phyloP scores from a whole-genome alignment of 2,888 invertebrate genomes.

The Ferdinandea cuprea region DNA sequence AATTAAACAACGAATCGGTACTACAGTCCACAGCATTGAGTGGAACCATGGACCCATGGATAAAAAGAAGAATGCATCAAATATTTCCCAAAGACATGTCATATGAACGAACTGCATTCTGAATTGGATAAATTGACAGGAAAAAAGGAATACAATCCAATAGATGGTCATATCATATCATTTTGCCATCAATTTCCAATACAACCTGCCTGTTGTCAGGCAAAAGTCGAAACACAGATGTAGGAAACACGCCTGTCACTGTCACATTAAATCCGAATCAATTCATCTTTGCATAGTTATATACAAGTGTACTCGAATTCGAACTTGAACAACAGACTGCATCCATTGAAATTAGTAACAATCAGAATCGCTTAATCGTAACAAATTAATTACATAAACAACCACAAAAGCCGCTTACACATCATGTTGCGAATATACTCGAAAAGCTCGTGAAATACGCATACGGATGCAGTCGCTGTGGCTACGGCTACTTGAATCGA shows the following conservation, averaged over 20 bases:
- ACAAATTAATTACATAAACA: constrained; percentile 66
- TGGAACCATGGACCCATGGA: too few relatives aligned
- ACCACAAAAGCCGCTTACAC: constrained; percentile 56
- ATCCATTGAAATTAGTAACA: constrained; percentile 27
- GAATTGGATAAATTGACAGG: too few relatives aligned
- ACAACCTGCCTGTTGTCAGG: too few relatives aligned
- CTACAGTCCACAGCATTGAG: too few relatives aligned
- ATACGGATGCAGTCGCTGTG: constrained; percentile 11
- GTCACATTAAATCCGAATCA: constrained; percentile 31
- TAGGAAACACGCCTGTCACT: not conserved
- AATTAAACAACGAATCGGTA: too few relatives aligned
- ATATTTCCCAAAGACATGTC: too few relatives aligned
- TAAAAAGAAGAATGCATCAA: too few relatives aligned
- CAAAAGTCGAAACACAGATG: not conserved
- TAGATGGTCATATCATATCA: too few relatives aligned
- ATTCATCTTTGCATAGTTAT: constrained; percentile 18
- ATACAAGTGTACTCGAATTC: not conserved
- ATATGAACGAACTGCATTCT: too few relatives aligned
- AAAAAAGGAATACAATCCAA: too few relatives aligned
- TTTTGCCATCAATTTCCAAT: too few relatives aligned
- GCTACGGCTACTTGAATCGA: not conserved
- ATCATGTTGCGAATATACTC: not conserved
- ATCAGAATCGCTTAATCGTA: constrained; percentile 59
- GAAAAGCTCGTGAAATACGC: constrained; percentile 3
- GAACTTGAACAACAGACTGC: not conserved